These are phyloP conservation scores for Linyphia triangularis DNA, from an alignment of 2,888 invertebrate genomes.

Conservation along the genomic window DNA sequence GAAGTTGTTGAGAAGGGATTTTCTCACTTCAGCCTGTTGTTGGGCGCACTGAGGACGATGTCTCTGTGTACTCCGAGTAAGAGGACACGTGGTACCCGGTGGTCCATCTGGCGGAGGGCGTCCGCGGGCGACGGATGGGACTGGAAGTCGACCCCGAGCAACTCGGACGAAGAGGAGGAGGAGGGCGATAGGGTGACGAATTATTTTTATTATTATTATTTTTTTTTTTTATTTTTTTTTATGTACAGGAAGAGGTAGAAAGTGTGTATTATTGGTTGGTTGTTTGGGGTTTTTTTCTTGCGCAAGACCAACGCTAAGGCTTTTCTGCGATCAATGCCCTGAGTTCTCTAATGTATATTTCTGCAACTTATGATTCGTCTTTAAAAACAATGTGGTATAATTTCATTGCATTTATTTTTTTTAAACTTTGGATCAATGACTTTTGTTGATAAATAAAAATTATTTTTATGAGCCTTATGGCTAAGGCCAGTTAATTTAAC, in stretches of 20 bases:
- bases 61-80: conserved; percentile 54
- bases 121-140: conserved; percentile 63
- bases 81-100: conserved; percentile 48
- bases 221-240: background rate
- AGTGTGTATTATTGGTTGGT: background rate
- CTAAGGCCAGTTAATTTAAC: no score
- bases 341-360: no score
- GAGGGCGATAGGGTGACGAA: conserved; percentile 7
- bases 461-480: no score
- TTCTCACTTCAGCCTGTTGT: background rate
- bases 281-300: no score
- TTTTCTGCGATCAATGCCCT: no score
- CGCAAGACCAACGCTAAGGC: no score
- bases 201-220: background rate
- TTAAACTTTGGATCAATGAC: no score
- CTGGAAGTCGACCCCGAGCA: conserved; percentile 60
- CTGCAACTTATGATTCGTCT: no score
- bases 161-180: conserved; percentile 58
- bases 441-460: no score
- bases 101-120: conserved; percentile 63
- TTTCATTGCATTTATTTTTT: no score
- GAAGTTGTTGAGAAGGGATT: background rate
- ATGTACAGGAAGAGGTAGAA: background rate
- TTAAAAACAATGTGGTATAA: no score
- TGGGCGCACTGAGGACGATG: conserved; percentile 29